Percentiles rank a stretch among this genome's conserved stretches.
phyloP scores from a whole-genome alignment of 2,888 invertebrate genomes.

The Drosophila formosana region DNA sequence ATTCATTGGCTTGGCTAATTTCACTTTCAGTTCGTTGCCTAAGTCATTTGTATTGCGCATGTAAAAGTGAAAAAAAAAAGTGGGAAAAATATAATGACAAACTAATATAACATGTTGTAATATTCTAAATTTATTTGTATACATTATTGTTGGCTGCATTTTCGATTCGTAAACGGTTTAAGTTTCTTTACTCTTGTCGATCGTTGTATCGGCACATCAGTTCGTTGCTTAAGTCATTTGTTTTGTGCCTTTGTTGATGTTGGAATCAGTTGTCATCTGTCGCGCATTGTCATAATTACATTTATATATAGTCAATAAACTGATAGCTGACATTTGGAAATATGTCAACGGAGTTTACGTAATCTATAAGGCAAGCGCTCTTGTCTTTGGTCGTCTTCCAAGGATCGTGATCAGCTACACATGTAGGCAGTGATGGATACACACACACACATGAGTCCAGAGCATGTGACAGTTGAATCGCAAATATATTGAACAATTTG shows the following conservation, averaged over 20 bases:
- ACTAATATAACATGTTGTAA: too few relatives aligned
- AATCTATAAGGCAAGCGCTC: slow-evolving; percentile 66
- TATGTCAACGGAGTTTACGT: slow-evolving; percentile 63
- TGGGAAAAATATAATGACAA: too few relatives aligned
- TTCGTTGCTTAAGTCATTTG: slow-evolving; percentile 40
- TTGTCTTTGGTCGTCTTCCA: slow-evolving; percentile 41
- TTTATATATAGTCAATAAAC: slow-evolving; percentile 67
- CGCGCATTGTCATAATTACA: slow-evolving; percentile 73
- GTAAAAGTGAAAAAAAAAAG: too few relatives aligned
- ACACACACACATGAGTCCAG: slow-evolving; percentile 58
- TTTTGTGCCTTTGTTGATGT: slow-evolving; percentile 36
- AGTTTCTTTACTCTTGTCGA: too few relatives aligned
- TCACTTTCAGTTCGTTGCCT: slow-evolving; percentile 56
- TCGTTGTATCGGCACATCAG: not conserved
- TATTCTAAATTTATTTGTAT: too few relatives aligned
- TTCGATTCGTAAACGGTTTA: not conserved
- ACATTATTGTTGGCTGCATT: not conserved
- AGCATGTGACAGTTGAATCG: slow-evolving; percentile 68
- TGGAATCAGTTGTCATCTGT: slow-evolving; percentile 51
- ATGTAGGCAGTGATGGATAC: slow-evolving; percentile 64
- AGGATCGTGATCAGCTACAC: slow-evolving; percentile 45
- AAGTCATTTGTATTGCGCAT: slow-evolving; percentile 36
- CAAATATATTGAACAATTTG: slow-evolving; percentile 69
- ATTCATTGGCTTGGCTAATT: slow-evolving; percentile 32
- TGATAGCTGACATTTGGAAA: slow-evolving; percentile 66